Evolutionary conservation across 2,888 invertebrate species (phyloP).

Genomic region (Acleris sparsana): DNA sequence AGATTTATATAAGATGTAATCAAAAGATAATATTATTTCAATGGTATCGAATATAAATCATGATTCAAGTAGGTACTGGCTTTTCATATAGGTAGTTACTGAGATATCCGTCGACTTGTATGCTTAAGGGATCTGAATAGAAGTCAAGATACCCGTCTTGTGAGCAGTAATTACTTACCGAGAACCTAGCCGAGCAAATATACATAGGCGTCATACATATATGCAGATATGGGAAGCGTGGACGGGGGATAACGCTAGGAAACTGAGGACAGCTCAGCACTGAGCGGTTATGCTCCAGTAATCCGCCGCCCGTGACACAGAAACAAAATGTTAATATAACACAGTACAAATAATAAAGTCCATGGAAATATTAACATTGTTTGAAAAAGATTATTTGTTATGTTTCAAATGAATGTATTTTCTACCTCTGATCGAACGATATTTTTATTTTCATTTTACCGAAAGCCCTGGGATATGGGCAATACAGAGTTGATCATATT

Average conservation of each 20-base stretch:
- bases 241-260: slow-evolving; percentile 2
- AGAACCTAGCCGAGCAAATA: slow-evolving; percentile 35
- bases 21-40: slow-evolving; percentile 3
- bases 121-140: slow-evolving; percentile 16
- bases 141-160: slow-evolving; percentile 18
- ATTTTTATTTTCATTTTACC: too few species aligned
- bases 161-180: slow-evolving; percentile 56
- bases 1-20: not conserved
- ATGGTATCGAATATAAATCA: slow-evolving; percentile 3
- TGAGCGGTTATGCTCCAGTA: slow-evolving; percentile 12
- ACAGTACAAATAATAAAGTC: not conserved
- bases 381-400: too few species aligned
- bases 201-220: not conserved
- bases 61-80: slow-evolving; percentile 7
- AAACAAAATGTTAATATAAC: not conserved
- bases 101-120: slow-evolving; percentile 21
- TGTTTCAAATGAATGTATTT: too few species aligned
- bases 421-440: too few species aligned
- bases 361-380: too few species aligned
- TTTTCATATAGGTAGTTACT: slow-evolving; percentile 8
- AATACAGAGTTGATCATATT: too few species aligned
- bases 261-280: not conserved
- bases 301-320: slow-evolving; percentile 22
- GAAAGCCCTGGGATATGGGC: too few species aligned
- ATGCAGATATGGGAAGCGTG: too few species aligned